Conservation (phyloP, 2,888 invertebrate genomes). For the Calameuta filiformis region DNA sequence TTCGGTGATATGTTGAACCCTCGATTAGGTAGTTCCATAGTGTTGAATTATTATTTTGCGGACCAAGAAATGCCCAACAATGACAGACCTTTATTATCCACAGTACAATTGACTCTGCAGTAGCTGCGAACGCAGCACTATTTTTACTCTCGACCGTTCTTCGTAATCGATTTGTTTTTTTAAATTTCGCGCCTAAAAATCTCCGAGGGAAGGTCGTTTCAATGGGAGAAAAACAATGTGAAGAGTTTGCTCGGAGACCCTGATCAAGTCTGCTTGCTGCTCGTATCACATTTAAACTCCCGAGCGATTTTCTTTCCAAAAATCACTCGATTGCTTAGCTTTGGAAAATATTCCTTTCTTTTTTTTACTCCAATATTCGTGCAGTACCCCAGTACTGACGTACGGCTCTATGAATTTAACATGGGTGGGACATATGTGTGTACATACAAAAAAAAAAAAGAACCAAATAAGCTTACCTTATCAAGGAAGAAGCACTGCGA, state of each 20-base stretch:
- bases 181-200: too few species aligned
- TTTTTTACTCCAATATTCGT: not conserved
- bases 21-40: constrained; percentile 44
- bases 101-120: too few species aligned
- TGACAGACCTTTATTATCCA: constrained; percentile 14
- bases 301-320: not conserved
- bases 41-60: constrained; percentile 35
- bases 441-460: too few species aligned
- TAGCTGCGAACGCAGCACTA: too few species aligned
- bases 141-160: too few species aligned
- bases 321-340: not conserved
- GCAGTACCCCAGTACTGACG: too few species aligned
- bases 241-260: constrained; percentile 45
- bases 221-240: constrained; percentile 22
- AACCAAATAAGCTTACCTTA: too few species aligned
- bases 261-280: constrained; percentile 58
- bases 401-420: too few species aligned
- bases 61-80: constrained; percentile 63
- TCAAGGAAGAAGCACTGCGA: too few species aligned
- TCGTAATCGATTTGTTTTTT: too few species aligned
- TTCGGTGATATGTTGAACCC: not conserved
- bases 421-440: too few species aligned
- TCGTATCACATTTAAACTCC: constrained; percentile 9
- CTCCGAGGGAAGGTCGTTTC: too few species aligned
- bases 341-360: not conserved